Conservation (phyloP, 2,797 vertebrate genomes). For the Lacerta viridis region DNA sequence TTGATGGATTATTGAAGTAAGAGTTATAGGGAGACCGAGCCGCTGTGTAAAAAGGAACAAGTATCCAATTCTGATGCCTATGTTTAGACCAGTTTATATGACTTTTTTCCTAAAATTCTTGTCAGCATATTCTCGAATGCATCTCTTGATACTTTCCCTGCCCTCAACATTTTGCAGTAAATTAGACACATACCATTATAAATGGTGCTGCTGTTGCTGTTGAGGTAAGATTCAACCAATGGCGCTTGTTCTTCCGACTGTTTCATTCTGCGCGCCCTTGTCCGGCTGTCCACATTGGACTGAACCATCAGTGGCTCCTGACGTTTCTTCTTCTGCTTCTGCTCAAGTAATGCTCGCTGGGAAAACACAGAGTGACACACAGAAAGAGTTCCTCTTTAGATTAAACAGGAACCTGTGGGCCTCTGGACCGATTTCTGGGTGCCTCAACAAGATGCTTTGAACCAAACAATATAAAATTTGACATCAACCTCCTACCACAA, state of each 20-base stretch:
- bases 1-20: conserved; percentile 23
- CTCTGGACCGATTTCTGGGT: not conserved
- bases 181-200: conserved; percentile 87
- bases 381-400: conserved; percentile 18
- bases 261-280: conserved; percentile 89
- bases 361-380: conserved; percentile 35
- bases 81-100: not conserved
- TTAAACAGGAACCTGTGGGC: not conserved
- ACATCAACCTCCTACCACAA: not conserved
- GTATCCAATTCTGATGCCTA: not conserved
- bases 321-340: conserved; percentile 98
- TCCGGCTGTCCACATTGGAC: conserved; percentile 92
- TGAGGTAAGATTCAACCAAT: conserved; percentile 96
- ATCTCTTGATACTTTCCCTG: not conserved
- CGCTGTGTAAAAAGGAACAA: not conserved
- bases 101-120: not conserved
- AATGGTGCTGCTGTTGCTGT: conserved; percentile 95
- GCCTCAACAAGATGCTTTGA: not conserved
- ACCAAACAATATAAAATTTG: conserved; percentile 22
- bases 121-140: not conserved
- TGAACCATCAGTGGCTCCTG: conserved; percentile 99
- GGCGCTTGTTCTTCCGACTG: conserved; percentile 98
- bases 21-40: not conserved
- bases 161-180: conserved; percentile 18
- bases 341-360: conserved; percentile 93